These are phyloP conservation scores for Podilymbus podiceps DNA, from an alignment of 2,113 vertebrate species.

Conservation along the genomic window DNA sequence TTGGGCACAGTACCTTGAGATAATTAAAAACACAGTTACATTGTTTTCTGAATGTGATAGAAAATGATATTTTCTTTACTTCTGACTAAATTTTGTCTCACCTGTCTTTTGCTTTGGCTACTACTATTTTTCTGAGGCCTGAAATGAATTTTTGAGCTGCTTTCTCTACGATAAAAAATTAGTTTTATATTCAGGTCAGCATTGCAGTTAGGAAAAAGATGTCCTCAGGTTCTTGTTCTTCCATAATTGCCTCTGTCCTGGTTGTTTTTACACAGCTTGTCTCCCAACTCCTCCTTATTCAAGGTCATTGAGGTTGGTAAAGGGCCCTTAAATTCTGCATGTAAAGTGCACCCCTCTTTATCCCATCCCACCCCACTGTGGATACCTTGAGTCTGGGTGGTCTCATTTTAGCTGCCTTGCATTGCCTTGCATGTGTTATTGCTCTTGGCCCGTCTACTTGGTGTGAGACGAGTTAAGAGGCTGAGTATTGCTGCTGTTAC, in stretches of 20 bases:
- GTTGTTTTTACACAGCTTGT: neutral
- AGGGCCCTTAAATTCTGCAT: neutral
- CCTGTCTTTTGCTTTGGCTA: neutral
- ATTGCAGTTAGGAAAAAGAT: neutral
- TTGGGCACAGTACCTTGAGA: neutral
- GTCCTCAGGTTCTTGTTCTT: slow-evolving; percentile 6
- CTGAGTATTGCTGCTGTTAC: neutral
- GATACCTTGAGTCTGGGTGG: neutral
- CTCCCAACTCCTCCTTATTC: neutral
- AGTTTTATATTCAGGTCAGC: slow-evolving; percentile 11
- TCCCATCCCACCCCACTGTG: neutral
- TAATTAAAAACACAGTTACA: neutral
- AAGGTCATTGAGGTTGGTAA: neutral
- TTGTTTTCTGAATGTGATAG: neutral
- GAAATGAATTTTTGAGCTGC: neutral
- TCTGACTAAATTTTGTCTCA: neutral
- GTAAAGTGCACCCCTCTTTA: rapidly evolving
- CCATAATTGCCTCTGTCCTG: neutral
- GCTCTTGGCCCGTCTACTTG: neutral
- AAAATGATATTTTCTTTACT: neutral
- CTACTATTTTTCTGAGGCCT: neutral
- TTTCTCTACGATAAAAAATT: slow-evolving; percentile 1
- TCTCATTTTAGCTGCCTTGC: neutral
- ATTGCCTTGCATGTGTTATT: neutral
- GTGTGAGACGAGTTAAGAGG: neutral